phyloP scores from a whole-genome alignment of 2,888 invertebrate genomes.

The Macropis europaea region DNA sequence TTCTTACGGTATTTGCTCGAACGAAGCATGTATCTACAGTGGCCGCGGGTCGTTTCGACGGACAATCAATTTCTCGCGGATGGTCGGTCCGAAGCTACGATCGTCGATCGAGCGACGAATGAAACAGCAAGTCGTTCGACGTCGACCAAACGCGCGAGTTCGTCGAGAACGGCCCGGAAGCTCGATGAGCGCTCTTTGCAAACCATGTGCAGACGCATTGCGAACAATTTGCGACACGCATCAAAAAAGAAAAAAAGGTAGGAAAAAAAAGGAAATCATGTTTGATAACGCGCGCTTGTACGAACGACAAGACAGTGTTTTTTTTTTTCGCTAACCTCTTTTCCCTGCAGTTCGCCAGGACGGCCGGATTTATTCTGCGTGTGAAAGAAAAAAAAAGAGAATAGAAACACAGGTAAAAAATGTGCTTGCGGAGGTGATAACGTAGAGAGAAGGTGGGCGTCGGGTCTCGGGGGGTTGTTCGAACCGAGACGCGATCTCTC shows the following conservation, averaged over 20 bases:
- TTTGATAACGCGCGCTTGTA: slow-evolving; percentile 17
- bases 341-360: slow-evolving; percentile 89
- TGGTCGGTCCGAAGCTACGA: background rate
- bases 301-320: slow-evolving; percentile 50
- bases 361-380: slow-evolving; percentile 86
- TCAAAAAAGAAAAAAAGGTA: background rate
- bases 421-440: slow-evolving; percentile 72
- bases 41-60: slow-evolving; percentile 19
- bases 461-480: slow-evolving; percentile 2
- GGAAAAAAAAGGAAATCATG: background rate
- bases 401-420: slow-evolving; percentile 58
- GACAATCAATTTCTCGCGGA: background rate
- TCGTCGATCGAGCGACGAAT: background rate
- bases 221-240: slow-evolving; percentile 44
- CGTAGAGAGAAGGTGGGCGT: slow-evolving; percentile 69
- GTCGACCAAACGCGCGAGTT: background rate
- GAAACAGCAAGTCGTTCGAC: background rate
- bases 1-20: slow-evolving; percentile 61
- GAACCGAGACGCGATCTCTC: slow-evolving; percentile 37
- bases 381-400: slow-evolving; percentile 79
- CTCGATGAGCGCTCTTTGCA: slow-evolving; percentile 28
- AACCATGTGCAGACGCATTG: slow-evolving; percentile 50
- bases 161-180: background rate
- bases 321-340: slow-evolving; percentile 85
- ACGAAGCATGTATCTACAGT: slow-evolving; percentile 50